These are phyloP conservation scores for Camelus bactrianus DNA, from an alignment of 2,113 vertebrate species.

Conservation along the genomic window DNA sequence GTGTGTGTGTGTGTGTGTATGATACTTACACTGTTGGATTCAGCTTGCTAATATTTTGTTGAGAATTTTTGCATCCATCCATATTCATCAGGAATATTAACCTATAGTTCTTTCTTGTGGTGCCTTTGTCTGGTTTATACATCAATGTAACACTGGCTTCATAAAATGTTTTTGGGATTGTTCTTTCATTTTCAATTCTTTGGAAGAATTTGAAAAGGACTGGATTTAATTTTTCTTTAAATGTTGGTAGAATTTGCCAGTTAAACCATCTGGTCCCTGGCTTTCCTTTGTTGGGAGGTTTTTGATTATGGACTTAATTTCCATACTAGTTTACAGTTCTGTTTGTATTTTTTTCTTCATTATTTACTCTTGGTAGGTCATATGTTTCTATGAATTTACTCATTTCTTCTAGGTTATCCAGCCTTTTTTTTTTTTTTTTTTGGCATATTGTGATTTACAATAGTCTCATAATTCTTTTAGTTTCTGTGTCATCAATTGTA, in stretches of 20 bases:
- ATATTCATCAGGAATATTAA: neutral
- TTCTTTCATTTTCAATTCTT: neutral
- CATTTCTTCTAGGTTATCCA: neutral
- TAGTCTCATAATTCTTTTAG: neutral
- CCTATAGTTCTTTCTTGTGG: neutral
- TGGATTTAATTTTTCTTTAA: neutral
- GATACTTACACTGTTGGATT: neutral
- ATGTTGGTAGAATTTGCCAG: neutral
- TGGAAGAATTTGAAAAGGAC: neutral
- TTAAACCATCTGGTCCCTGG: neutral
- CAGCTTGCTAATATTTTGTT: neutral
- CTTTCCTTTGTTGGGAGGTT: neutral
- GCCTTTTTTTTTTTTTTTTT: neutral
- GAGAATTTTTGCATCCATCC: neutral
- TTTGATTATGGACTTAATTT: neutral
- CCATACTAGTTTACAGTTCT: neutral
- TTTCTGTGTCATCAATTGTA: neutral
- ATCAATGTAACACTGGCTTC: neutral
- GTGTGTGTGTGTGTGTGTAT: too few species aligned
- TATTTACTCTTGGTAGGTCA: neutral
- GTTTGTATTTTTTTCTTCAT: neutral
- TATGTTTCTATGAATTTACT: neutral
- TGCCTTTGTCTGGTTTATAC: neutral
- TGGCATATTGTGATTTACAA: neutral
- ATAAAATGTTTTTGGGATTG: neutral